phyloP scores from a whole-genome alignment of 2,113 vertebrate species.

The Noctilio leporinus region DNA sequence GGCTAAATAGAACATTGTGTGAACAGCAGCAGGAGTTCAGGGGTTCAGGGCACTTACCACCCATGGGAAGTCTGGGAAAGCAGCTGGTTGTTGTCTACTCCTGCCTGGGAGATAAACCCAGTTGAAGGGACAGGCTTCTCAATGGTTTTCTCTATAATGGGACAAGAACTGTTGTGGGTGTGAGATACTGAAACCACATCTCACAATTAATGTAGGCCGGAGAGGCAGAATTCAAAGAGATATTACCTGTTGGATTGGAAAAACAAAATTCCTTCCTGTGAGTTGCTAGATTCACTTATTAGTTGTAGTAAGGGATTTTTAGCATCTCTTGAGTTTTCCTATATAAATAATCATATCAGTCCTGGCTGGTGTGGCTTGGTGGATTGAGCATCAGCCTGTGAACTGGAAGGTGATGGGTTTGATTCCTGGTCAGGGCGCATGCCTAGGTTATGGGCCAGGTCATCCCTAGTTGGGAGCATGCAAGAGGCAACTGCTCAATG shows the following conservation, averaged over 20 bases:
- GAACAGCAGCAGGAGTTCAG: not conserved
- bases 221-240: conserved; percentile 49
- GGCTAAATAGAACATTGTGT: not conserved
- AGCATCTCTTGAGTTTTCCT: not conserved
- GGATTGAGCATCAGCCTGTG: too few species aligned
- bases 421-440: too few species aligned
- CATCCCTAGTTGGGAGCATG: too few species aligned
- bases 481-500: too few species aligned
- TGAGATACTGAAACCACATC: not conserved
- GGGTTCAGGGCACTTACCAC: not conserved
- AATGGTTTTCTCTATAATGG: not conserved
- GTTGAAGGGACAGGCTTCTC: not conserved
- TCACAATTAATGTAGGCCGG: not conserved
- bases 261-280: not conserved
- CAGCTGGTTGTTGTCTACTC: not conserved
- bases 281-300: not conserved
- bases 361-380: too few species aligned
- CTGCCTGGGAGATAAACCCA: not conserved
- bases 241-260: conserved; percentile 41
- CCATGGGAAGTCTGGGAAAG: not conserved
- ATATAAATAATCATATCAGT: not conserved
- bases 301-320: not conserved
- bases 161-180: not conserved
- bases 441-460: too few species aligned
- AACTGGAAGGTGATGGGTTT: too few species aligned